These are phyloP conservation scores for Anseranas semipalmata DNA, from an alignment of 2,113 vertebrate species.

Conservation along the genomic window DNA sequence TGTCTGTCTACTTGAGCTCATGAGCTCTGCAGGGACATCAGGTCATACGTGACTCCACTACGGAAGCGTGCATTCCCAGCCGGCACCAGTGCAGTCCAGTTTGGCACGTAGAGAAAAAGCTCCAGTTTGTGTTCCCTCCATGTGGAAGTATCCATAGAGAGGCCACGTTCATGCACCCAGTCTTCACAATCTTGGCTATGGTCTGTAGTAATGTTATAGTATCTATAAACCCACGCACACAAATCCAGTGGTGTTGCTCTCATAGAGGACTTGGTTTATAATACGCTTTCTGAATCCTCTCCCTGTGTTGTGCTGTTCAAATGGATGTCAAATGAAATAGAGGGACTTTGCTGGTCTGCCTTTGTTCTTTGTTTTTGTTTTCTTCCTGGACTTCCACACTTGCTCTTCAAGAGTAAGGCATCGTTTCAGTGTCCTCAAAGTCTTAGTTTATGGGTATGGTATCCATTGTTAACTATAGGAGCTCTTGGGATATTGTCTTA, in stretches of 20 bases:
- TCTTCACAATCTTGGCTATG: not conserved
- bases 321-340: not conserved
- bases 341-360: not conserved
- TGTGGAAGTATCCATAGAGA: not conserved
- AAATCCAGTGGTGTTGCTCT: not conserved
- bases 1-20: too few relatives aligned
- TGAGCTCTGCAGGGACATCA: not conserved
- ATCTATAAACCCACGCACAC: not conserved
- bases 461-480: not conserved
- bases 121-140: not conserved
- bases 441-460: not conserved
- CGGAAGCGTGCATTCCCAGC: not conserved
- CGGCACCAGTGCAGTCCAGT: too few relatives aligned
- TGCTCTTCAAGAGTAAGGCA: not conserved
- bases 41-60: not conserved
- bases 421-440: not conserved
- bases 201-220: not conserved
- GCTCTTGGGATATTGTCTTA: not conserved
- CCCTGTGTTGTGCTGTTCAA: not conserved
- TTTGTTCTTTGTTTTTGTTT: not conserved
- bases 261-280: not conserved
- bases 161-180: not conserved
- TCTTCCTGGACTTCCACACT: not conserved
- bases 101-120: not conserved
- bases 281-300: not conserved